These are phyloP conservation scores for Panopea generosa DNA, from an alignment of 2,888 invertebrate species.

Conservation along the genomic window DNA sequence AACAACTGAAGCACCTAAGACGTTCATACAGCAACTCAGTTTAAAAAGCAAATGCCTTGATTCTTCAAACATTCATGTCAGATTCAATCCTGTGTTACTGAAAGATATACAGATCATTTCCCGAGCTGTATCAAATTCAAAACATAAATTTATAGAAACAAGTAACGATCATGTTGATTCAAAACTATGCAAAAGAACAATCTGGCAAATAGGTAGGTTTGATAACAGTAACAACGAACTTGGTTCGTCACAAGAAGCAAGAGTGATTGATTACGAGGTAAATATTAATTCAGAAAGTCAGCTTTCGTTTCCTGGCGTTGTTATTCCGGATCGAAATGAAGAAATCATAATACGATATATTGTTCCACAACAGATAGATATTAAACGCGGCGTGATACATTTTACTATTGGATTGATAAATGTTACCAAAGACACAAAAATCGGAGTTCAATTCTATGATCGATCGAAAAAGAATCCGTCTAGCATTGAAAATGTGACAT, in stretches of 20 bases:
- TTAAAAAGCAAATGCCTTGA: conserved; percentile 35
- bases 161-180: neutral
- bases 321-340: conserved; percentile 12
- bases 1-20: neutral
- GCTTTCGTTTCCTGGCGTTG: conserved; percentile 11
- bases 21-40: conserved; percentile 38
- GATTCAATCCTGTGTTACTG: conserved; percentile 26
- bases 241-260: conserved; percentile 7
- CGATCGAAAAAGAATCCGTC: conserved; percentile 22
- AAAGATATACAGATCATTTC: conserved; percentile 25
- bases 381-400: conserved; percentile 15
- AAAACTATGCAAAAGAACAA: conserved; percentile 14
- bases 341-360: conserved; percentile 16
- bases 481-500: conserved; percentile 20
- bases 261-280: conserved; percentile 23
- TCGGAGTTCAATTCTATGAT: conserved; percentile 38
- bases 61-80: conserved; percentile 27
- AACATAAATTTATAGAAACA: neutral
- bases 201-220: conserved; percentile 51
- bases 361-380: conserved; percentile 20
- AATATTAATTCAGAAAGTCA: conserved; percentile 2
- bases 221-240: conserved; percentile 29
- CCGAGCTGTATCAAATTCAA: neutral
- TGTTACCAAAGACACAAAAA: conserved; percentile 6
- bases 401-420: conserved; percentile 39